Conservation (phyloP, 1,140 invertebrate genomes). For the Bombus terrestris region DNA sequence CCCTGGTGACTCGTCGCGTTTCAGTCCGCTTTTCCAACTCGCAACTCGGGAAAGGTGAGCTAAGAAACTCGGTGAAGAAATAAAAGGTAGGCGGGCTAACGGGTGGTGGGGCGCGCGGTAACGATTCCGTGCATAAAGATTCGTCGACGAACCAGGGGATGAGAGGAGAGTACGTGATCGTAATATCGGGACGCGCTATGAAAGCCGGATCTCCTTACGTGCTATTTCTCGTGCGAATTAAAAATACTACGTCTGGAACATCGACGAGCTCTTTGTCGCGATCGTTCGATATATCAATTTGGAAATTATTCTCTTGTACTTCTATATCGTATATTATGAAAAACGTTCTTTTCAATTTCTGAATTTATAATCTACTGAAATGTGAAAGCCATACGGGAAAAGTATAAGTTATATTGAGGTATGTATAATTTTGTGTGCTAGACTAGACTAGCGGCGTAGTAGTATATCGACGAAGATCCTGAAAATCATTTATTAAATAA, state of each 20-base stretch:
- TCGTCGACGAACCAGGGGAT: not conserved
- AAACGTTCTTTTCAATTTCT: too few relatives aligned
- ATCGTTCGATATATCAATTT: too few relatives aligned
- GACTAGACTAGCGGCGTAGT: too few relatives aligned
- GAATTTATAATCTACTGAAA: too few relatives aligned
- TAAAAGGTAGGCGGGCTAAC: conserved; percentile 7
- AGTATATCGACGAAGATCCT: too few relatives aligned
- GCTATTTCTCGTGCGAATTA: conserved; percentile 33
- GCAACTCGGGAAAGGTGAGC: not conserved
- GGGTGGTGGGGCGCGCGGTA: not conserved
- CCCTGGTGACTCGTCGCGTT: not conserved
- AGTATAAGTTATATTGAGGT: too few relatives aligned
- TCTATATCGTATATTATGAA: too few relatives aligned
- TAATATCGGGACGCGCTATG: conserved; percentile 42
- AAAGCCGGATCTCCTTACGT: conserved; percentile 11
- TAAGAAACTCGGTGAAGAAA: conserved; percentile 9
- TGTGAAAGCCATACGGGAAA: too few relatives aligned
- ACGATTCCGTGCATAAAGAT: conserved; percentile 34
- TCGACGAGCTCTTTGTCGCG: too few relatives aligned
- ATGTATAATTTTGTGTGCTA: too few relatives aligned
- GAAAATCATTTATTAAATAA: too few relatives aligned
- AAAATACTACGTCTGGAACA: not conserved
- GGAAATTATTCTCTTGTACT: too few relatives aligned
- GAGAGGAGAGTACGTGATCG: conserved; percentile 34
- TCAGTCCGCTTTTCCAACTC: not conserved